Percentiles rank a stretch among this genome's conserved stretches.
phyloP scores from a whole-genome alignment of 2,797 vertebrate genomes.

The Bradypodion pumilum region DNA sequence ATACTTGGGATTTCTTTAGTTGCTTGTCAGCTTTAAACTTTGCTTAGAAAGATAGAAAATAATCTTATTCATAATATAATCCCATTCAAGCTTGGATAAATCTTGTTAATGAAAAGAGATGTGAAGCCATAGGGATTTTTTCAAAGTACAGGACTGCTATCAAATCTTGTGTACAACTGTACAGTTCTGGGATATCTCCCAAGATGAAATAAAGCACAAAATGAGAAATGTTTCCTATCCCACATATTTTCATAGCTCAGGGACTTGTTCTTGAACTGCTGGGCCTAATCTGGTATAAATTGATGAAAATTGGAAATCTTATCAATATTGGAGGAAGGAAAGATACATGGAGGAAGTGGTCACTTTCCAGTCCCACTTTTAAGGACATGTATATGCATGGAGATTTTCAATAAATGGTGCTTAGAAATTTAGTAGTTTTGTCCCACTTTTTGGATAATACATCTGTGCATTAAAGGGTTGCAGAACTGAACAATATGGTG shows the following conservation, averaged over 20 bases:
- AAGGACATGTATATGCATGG: background rate
- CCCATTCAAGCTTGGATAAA: slow-evolving; percentile 3
- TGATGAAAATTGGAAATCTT: slow-evolving; percentile 1
- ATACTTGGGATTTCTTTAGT: background rate
- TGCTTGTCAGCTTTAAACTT: slow-evolving; percentile 8
- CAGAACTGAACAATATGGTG: too few species aligned
- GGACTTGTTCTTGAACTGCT: background rate
- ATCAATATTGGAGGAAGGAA: background rate
- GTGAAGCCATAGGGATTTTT: background rate
- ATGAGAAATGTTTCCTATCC: slow-evolving; percentile 7
- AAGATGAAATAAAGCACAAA: background rate
- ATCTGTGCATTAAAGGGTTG: too few species aligned
- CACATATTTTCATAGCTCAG: background rate
- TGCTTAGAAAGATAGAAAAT: slow-evolving; percentile 19
- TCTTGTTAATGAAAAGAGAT: background rate
- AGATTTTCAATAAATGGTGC: background rate
- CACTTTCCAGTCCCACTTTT: background rate
- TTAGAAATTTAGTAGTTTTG: too few species aligned
- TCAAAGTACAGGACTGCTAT: background rate
- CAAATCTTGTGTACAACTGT: background rate
- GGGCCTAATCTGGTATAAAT: background rate
- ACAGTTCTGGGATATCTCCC: background rate
- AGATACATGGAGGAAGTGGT: background rate
- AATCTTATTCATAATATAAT: background rate
- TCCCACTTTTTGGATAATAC: too few species aligned